Conservation (phyloP, 2,797 vertebrate genomes). For the Paramormyrops hopkinsi region DNA sequence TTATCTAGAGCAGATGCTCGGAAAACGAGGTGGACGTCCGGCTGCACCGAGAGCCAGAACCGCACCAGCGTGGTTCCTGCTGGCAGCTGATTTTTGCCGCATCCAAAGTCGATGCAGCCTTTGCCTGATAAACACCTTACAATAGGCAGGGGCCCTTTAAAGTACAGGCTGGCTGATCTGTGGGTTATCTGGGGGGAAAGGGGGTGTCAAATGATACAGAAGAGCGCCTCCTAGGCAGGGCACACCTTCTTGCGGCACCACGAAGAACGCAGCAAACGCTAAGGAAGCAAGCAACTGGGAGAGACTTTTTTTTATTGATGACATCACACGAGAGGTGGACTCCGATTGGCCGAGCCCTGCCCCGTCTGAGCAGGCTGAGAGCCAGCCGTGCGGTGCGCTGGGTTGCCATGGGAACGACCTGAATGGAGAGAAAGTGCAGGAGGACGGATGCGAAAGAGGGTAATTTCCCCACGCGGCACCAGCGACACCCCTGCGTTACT, state of each 20-base stretch:
- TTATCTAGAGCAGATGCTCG: slow-evolving; percentile 9
- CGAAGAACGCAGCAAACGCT: background rate
- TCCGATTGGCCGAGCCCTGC: slow-evolving; percentile 2
- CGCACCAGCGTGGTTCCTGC: background rate
- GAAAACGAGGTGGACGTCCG: background rate
- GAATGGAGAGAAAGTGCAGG: slow-evolving; percentile 18
- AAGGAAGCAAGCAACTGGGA: background rate
- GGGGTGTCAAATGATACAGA: background rate
- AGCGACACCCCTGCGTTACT: background rate
- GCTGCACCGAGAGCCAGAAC: background rate
- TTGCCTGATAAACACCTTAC: background rate
- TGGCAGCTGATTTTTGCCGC: background rate
- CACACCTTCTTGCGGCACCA: background rate
- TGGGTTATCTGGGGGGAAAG: background rate
- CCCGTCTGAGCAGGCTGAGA: background rate
- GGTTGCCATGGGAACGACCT: slow-evolving; percentile 21
- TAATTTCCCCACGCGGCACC: background rate
- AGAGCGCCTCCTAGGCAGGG: background rate
- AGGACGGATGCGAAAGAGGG: slow-evolving; percentile 1
- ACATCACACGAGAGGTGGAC: background rate
- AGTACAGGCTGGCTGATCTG: background rate
- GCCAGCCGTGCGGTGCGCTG: slow-evolving; percentile 5
- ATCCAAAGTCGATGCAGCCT: background rate
- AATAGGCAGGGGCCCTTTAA: background rate
- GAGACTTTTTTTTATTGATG: background rate